A percentile compares a stretch with the other conserved stretches of the same genome.
Conservation (phyloP, 2,888 invertebrate species). For the Dione vanillae region DNA sequence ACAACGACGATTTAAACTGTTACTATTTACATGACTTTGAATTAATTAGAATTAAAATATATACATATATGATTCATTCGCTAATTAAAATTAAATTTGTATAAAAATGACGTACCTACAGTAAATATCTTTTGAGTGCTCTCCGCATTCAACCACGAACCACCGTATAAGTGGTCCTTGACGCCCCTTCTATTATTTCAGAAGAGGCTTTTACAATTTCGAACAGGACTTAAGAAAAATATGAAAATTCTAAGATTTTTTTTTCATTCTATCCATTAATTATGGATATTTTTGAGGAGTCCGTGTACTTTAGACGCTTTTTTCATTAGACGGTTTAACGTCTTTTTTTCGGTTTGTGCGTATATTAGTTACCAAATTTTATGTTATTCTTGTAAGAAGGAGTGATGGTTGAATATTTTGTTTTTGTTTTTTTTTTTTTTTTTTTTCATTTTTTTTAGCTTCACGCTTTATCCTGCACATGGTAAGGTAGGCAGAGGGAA, state of each 20-base stretch:
- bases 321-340: neutral
- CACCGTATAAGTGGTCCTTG: conserved; percentile 55
- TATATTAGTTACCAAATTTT: no score
- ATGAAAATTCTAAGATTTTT: conserved; percentile 55
- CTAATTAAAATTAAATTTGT: conserved; percentile 53
- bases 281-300: conserved; percentile 40
- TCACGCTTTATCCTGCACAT: no score
- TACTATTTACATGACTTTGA: neutral
- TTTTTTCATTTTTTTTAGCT: no score
- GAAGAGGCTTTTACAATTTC: conserved; percentile 66
- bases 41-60: conserved; percentile 5
- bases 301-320: neutral
- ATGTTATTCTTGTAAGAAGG: no score
- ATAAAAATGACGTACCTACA: conserved; percentile 58
- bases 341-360: neutral
- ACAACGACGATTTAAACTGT: no score
- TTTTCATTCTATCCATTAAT: conserved; percentile 48
- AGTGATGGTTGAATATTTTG: no score
- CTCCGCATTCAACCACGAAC: conserved; percentile 61
- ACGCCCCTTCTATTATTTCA: conserved; percentile 65
- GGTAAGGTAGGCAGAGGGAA: no score
- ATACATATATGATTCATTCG: conserved; percentile 24
- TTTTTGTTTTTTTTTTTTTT: no score
- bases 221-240: conserved; percentile 53
- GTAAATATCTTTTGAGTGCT: conserved; percentile 63